Evolutionary conservation across 2,113 vertebrate genomes (phyloP), one percentile per base, ranked within the genome.

Genomic region (Peromyscus maniculatus): DNA sequence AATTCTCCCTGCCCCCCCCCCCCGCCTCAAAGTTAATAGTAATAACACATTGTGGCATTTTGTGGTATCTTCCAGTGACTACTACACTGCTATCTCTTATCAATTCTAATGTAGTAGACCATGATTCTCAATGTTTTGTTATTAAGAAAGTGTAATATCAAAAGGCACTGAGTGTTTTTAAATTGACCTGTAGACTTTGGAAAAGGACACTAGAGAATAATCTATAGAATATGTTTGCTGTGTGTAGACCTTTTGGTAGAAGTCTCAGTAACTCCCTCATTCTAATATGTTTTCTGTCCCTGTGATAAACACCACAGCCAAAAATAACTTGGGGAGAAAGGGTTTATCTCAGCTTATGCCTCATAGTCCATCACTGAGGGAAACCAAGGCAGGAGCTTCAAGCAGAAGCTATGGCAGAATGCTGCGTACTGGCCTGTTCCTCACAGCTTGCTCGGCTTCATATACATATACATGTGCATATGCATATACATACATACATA

Each of bases 81-180:
- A 39, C 74, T 96, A 43, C 3, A 96, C 26, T 92, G 39, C 67
- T 96, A 49, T 1, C 22, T 19, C 7, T 89, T n/a, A 71, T 28
- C 77, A 28, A 55, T 88, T 93, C 17, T 5, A 77, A 2, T 49
- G 36, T 91, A 83, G 12, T 43, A 33, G 57, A 31, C 87, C 21
- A 17, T 79, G 75, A 88, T 91, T 94, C 52, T 91, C 43, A 93
- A 7, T 9, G 22, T 93, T 93, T 91, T 87, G 21, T 91, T 92
- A 69, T 91, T 57, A 91, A 84, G 89, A 86, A 89, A 13, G 82
- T 57, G 2, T 64, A 94, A 67, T 87, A 3, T 59, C 72, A 93
- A 66, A 96, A 79, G 64, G 39, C 66, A 55, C 52, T 26, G 57
- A 84, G 21, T 84, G 1, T 90, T 95, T 95, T 95, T 21, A 95